These are phyloP conservation scores for Hypomecis punctinalis DNA, from an alignment of 2,888 invertebrate genomes.

Conservation along the genomic window DNA sequence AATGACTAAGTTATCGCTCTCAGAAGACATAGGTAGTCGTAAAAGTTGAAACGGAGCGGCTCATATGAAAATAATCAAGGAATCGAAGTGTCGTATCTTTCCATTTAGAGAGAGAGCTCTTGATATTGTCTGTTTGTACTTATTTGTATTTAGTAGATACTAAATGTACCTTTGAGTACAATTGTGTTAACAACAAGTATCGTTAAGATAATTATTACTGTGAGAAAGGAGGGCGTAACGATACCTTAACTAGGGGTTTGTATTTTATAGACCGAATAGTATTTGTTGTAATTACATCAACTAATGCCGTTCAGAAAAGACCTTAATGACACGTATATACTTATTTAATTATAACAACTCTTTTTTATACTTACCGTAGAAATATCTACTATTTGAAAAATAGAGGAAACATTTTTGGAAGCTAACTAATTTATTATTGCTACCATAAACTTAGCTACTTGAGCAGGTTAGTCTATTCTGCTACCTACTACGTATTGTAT, in stretches of 20 bases:
- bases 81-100: constrained; percentile 61
- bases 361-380: too few relatives aligned
- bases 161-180: constrained; percentile 29
- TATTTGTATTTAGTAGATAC: constrained; percentile 27
- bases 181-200: constrained; percentile 48
- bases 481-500: too few relatives aligned
- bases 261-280: constrained; percentile 5
- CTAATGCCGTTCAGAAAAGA: constrained; percentile 2
- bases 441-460: too few relatives aligned
- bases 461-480: too few relatives aligned
- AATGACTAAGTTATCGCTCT: constrained; percentile 84
- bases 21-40: constrained; percentile 80
- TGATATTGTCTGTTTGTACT: constrained; percentile 19
- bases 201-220: constrained; percentile 52
- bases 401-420: too few relatives aligned
- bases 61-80: constrained; percentile 81
- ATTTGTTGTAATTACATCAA: constrained; percentile 9
- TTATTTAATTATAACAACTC: not conserved
- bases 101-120: constrained; percentile 25
- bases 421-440: too few relatives aligned
- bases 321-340: not conserved
- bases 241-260: constrained; percentile 18
- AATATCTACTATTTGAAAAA: too few relatives aligned
- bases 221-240: constrained; percentile 40
- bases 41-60: constrained; percentile 75